Evolutionary conservation across 1,140 invertebrate species (phyloP).

Genomic region (Caenorhabditis latens): DNA sequence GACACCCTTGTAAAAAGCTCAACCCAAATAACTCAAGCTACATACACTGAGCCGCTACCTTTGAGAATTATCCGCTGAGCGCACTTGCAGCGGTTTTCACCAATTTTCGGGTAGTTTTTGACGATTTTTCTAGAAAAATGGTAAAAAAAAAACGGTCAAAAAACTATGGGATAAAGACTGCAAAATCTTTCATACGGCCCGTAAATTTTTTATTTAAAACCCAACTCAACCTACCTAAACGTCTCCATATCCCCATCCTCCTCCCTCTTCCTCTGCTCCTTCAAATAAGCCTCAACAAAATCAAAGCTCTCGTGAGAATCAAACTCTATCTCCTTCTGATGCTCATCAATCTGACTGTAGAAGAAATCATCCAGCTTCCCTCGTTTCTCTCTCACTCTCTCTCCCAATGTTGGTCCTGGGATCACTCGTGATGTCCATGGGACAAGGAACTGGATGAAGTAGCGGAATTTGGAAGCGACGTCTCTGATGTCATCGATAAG

Average conservation of each 20-base stretch:
- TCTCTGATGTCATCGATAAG: slow-evolving; percentile 9
- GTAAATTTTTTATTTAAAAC: no score
- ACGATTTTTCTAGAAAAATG: no score
- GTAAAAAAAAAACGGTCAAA: no score
- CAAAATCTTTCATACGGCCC: no score
- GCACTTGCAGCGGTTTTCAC: no score
- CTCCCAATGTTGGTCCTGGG: not conserved
- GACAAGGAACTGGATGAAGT: slow-evolving; percentile 15
- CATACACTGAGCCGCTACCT: no score
- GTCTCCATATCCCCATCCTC: slow-evolving; percentile 6
- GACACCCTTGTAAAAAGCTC: no score
- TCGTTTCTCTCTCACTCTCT: not conserved
- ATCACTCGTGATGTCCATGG: slow-evolving; percentile 3
- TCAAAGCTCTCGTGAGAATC: not conserved
- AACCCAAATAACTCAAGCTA: no score
- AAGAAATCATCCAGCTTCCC: not conserved
- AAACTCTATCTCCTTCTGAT: not conserved
- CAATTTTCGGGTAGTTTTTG: no score
- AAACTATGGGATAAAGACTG: no score
- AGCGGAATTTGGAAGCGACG: slow-evolving; percentile 9
- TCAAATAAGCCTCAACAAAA: slow-evolving; percentile 3
- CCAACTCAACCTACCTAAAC: not conserved
- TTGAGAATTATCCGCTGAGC: no score
- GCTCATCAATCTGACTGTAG: slow-evolving; percentile 15
- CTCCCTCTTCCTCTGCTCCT: slow-evolving; percentile 8